phyloP scores from a whole-genome alignment of 2,797 vertebrate species.

The Gymnothorax reevesii region DNA sequence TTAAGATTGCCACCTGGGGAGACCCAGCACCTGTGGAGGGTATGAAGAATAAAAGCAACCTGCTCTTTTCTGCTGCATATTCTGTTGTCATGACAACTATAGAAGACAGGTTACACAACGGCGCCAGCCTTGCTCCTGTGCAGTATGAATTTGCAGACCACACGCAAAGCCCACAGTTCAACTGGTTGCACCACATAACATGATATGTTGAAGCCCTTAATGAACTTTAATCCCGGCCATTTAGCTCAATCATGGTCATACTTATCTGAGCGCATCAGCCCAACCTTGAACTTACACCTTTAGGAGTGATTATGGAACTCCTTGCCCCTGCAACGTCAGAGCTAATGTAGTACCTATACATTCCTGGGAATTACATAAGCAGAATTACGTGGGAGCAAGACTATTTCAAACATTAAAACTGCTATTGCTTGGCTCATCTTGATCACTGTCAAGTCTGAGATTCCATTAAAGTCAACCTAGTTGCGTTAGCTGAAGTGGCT shows the following conservation, averaged over 20 bases:
- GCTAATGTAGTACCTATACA: conserved; percentile 62
- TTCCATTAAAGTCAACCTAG: conserved; percentile 6
- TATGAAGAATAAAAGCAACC: neutral
- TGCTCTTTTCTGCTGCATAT: conserved; percentile 39
- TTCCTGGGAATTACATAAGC: conserved; percentile 63
- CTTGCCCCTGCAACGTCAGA: conserved; percentile 61
- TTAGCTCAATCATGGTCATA: conserved; percentile 51
- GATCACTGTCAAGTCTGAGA: neutral
- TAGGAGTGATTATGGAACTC: conserved; percentile 55
- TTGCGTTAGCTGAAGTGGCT: neutral
- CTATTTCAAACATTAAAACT: neutral
- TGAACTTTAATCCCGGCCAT: conserved; percentile 53
- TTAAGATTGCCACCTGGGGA: neutral
- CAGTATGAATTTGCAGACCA: conserved; percentile 67
- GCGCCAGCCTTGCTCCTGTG: conserved; percentile 55
- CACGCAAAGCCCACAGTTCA: conserved; percentile 60
- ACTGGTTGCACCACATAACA: neutral
- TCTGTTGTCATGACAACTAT: conserved; percentile 52
- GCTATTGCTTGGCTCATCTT: conserved; percentile 4
- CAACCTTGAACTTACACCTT: conserved; percentile 56
- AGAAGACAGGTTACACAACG: conserved; percentile 59
- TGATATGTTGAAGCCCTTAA: conserved; percentile 25
- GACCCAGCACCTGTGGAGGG: neutral
- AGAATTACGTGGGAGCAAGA: conserved; percentile 20
- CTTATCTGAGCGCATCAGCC: conserved; percentile 58